Evolutionary conservation across 2,797 vertebrate species (phyloP), one percentile per base, ranked within the genome.

Genomic region (Chelmon rostratus): DNA sequence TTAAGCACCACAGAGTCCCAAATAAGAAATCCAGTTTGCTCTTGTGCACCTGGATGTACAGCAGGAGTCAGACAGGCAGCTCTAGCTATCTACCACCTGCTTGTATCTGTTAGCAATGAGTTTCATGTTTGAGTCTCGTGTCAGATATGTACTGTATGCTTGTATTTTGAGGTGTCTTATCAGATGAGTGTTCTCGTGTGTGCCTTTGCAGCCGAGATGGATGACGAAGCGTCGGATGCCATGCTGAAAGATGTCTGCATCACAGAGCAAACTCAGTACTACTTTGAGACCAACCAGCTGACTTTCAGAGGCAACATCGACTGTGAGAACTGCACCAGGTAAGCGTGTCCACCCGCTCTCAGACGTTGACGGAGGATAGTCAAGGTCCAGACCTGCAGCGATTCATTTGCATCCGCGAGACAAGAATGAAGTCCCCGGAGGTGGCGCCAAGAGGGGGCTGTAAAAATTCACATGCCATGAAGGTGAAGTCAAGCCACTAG

Each of bases 261-360:
- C 90, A 99, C 97, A 1, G 96, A 98, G 86, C 98, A 99, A 90
- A 99, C 97, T 0, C 98, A 99, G 62, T 99, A 97, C 94, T 99
- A 96, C 95, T 99, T 98, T 67, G 94, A 96, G 67, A 96, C 93
- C 25, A 87, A 93, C 0, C 93, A 95, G 38, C 92, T 88, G 86
- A 95, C 97, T 25, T 97, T 98, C 90, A 83, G 81, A 78, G 97
- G 97, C 19, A 93, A 93, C 4, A 83, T 98, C 67, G 97, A 97
- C 91, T 98, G 96, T 83, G 93, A 92, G 70, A 99, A 98, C 95
- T 98, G 97, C 89, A 97, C 97, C 92, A 97, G 98, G 98, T 99
- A 95, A 85, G 49, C 33, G 28, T 0, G 33, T 46, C 25, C 42
- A 25, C 37, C 42, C 16, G 23, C 33, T 38, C 47, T 28, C 37